phyloP scores from a whole-genome alignment of 1,140 invertebrate genomes.

The Thalassaphorura encarpata region DNA sequence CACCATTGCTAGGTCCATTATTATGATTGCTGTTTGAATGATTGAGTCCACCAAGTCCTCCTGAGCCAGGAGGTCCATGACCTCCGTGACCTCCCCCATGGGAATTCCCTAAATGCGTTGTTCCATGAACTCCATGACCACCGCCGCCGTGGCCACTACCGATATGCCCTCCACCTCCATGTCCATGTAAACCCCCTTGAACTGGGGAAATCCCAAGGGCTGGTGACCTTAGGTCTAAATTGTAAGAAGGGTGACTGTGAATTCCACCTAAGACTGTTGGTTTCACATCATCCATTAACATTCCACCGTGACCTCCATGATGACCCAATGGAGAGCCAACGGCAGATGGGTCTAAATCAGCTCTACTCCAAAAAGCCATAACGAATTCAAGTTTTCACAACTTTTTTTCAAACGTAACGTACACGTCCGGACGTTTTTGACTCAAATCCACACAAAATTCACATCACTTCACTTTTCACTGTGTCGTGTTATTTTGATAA shows the following conservation, averaged over 20 bases:
- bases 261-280: no score
- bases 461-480: background rate
- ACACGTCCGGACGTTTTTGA: no score
- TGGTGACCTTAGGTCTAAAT: slow-evolving; percentile 30
- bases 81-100: slow-evolving; percentile 17
- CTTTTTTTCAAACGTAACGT: no score
- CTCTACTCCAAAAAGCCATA: slow-evolving; percentile 31
- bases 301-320: slow-evolving; percentile 16
- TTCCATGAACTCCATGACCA: slow-evolving; percentile 17
- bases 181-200: no score
- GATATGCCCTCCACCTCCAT: slow-evolving; percentile 9
- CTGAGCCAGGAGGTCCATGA: slow-evolving; percentile 20
- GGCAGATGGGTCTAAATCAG: slow-evolving; percentile 25
- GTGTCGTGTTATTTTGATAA: background rate
- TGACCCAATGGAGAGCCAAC: slow-evolving; percentile 25
- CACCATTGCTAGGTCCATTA: background rate
- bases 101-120: no score
- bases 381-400: no score
- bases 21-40: slow-evolving; percentile 15
- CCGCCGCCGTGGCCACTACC: slow-evolving; percentile 18
- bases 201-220: no score
- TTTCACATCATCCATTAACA: slow-evolving; percentile 30
- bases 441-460: no score
- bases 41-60: slow-evolving; percentile 18
- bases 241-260: slow-evolving; percentile 31